Conservation (phyloP, 1,140 invertebrate genomes). For the Triops cancriformis region DNA sequence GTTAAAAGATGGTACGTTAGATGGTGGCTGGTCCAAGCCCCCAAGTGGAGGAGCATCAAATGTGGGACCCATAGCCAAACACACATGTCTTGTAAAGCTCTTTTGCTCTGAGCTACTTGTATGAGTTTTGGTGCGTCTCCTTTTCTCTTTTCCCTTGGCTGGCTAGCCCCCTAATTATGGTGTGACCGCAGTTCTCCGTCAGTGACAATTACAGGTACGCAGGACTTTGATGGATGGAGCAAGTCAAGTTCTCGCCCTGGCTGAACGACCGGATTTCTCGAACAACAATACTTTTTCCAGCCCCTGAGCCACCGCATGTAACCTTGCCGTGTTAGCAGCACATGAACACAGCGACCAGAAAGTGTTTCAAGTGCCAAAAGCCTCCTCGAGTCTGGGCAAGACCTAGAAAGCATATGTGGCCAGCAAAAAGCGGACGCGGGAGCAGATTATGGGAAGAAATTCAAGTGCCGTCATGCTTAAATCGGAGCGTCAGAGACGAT, state of each 20-base stretch:
- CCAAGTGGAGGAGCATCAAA: neutral
- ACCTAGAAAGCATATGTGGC: neutral
- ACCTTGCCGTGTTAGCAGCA: neutral
- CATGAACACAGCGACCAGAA: neutral
- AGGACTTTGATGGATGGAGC: conserved; percentile 12
- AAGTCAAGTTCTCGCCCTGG: neutral
- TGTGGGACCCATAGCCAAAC: neutral
- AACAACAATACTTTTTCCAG: neutral
- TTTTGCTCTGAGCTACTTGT: neutral
- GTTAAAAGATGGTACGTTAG: too few species aligned
- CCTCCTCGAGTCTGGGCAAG: neutral
- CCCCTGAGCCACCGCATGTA: neutral
- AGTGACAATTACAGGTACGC: conserved; percentile 10
- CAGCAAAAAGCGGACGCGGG: neutral
- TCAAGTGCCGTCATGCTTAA: neutral
- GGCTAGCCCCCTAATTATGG: neutral
- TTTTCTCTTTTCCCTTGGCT: neutral
- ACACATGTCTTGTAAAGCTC: neutral
- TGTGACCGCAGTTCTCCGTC: conserved; percentile 12
- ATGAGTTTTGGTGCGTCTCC: neutral
- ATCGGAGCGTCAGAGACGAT: neutral
- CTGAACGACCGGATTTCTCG: neutral
- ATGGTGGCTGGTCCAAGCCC: neutral
- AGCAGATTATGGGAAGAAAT: neutral
- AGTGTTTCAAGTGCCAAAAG: neutral